Base-by-base conservation (phyloP, 2,797 vertebrate species). In the Pangasius sanitwongsei region DNA sequence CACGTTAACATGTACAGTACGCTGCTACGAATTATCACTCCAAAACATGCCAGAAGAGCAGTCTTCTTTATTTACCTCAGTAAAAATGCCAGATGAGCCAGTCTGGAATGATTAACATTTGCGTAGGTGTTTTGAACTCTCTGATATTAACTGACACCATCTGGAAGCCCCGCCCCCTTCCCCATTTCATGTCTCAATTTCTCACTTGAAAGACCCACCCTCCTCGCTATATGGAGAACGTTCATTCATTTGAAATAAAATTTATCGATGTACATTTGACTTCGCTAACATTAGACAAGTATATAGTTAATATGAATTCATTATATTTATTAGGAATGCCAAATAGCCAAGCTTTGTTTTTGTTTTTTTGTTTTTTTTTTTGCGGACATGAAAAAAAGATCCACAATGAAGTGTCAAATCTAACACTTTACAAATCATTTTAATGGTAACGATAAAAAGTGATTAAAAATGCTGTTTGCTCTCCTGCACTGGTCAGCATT, bases 161-260 rank as follows among this genome's bases (percentile, higher is more conserved):
- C 83, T 83, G 83, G 48, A 85, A 69, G 83, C 48, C 44, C 48
- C 83, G n/a, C 57, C 25, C 20, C 37, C 13, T 63, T 65, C 23
- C 34, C 57, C 59, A 11, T 67, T 67, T 67, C n/a, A 84, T 23
- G 15, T 67, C 28, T 83, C 57, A 61, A 3, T 83, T 83, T 61
- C 57, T 37, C 80, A 82, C 20, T 82, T 82, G 20, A 15, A 63
- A 28, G 34, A 61, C 2, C 6, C 12, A 28, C 25, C 37, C 3
- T 41, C 57, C 25, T 63, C 23, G 11, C 15, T 80, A 59, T 25
- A 78, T 9, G 15, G 75, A 78, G 75, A 53, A 53, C 13, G 48
- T 53, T 48, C 48, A 48, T 48, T 48, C 8, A 48, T 48, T 48
- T 48, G 48, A 48, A 9, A 48, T 48, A 48, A 48, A 48, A 48